Evolutionary conservation across 2,113 vertebrate species (phyloP).

Genomic region (Siniperca chuatsi): DNA sequence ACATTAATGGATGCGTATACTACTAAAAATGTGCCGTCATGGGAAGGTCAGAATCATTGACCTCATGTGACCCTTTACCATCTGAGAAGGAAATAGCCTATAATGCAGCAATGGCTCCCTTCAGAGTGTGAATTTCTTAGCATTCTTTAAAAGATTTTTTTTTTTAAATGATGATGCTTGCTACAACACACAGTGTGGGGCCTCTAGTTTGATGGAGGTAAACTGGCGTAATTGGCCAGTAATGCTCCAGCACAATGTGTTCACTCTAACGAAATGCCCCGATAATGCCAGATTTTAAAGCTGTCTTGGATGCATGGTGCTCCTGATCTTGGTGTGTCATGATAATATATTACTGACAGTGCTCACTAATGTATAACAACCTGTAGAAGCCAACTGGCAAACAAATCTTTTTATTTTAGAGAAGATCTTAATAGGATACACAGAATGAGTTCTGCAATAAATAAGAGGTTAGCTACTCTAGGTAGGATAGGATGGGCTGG

Average conservation of each 20-base stretch:
- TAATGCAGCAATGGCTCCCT: background rate
- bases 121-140: background rate
- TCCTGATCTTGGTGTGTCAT: background rate
- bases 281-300: background rate
- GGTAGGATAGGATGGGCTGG: no score
- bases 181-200: background rate
- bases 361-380: background rate
- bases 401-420: background rate
- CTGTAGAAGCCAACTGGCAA: background rate
- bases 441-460: background rate
- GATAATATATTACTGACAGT: background rate
- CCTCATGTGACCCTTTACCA: slow-evolving; percentile 3
- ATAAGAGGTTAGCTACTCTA: background rate
- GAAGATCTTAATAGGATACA: background rate
- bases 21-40: background rate
- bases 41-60: background rate
- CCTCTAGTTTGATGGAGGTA: background rate
- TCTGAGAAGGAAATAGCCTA: background rate
- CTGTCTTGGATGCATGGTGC: no score
- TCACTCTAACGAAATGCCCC: background rate
- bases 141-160: no score
- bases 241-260: background rate
- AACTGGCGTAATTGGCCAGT: background rate
- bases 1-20: background rate
- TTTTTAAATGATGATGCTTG: background rate